These are phyloP conservation scores for Arbacia lixula DNA, from an alignment of 53 echinoderm and acorn worm genomes.

Conservation along the genomic window DNA sequence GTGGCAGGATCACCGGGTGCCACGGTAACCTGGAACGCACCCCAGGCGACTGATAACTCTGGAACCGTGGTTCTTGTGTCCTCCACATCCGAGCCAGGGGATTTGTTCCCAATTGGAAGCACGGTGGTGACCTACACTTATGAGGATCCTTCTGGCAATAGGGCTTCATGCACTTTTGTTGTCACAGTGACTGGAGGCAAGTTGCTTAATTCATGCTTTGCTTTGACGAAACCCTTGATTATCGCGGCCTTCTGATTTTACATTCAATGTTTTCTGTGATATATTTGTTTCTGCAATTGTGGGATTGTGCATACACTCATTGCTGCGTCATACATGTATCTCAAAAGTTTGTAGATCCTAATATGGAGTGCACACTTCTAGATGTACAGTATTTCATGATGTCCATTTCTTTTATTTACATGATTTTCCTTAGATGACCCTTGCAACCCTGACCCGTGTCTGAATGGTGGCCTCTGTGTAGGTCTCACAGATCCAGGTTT, in stretches of 20 bases:
- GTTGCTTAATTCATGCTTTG: no score
- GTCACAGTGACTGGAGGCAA: constrained; percentile 48
- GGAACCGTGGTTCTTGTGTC: constrained; percentile 40
- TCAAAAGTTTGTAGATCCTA: no score
- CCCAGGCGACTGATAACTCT: constrained; percentile 61
- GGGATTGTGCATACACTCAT: no score
- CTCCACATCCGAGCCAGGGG: constrained; percentile 24
- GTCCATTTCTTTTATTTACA: no score
- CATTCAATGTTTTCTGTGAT: no score
- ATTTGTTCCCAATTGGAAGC: constrained; percentile 51
- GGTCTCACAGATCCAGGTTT: constrained; percentile 28
- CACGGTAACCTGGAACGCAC: constrained; percentile 53
- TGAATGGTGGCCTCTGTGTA: constrained; percentile 67
- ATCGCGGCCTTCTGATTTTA: no score
- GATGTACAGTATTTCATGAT: no score
- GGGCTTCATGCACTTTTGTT: constrained; percentile 42
- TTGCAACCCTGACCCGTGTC: constrained; percentile 53
- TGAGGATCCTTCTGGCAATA: constrained; percentile 52
- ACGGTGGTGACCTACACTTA: constrained; percentile 32
- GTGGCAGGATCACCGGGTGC: constrained; percentile 51
- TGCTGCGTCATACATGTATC: no score
- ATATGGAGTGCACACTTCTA: no score
- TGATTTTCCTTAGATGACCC: no score
- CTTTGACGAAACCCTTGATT: no score
- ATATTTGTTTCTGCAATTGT: no score